phyloP scores from a whole-genome alignment of 1,140 invertebrate species.

The Philotrypesis tridentata region DNA sequence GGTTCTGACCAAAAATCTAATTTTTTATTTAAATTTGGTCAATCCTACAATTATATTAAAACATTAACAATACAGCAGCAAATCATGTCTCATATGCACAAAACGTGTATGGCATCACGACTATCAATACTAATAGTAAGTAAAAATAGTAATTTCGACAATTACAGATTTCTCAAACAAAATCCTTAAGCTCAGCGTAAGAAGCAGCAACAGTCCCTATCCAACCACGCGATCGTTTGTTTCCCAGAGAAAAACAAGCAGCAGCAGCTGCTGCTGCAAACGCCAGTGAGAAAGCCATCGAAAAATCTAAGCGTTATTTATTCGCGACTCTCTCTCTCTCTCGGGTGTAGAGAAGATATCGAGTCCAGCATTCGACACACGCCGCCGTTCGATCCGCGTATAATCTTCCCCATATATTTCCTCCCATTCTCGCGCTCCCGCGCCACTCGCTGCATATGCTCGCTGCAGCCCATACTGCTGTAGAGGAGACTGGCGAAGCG shows the following conservation, averaged over 20 bases:
- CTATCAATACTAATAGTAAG: too few species aligned
- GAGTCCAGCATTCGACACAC: background rate
- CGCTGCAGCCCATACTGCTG: background rate
- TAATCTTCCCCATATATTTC: conserved; percentile 18
- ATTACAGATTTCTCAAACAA: too few species aligned
- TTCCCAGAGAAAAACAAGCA: background rate
- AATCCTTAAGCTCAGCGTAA: background rate
- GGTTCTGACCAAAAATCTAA: too few species aligned
- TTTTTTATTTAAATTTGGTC: too few species aligned
- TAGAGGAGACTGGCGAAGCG: background rate
- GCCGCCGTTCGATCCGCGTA: background rate
- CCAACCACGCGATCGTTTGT: background rate
- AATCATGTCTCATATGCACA: too few species aligned
- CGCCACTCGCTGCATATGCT: background rate
- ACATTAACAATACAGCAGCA: too few species aligned
- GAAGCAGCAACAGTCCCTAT: background rate
- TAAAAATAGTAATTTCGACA: too few species aligned
- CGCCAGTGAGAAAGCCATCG: background rate
- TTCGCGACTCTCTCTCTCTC: background rate
- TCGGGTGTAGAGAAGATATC: too few species aligned
- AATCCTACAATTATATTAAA: too few species aligned
- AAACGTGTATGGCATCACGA: too few species aligned
- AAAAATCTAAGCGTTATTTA: conserved; percentile 13
- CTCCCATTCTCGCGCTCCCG: background rate
- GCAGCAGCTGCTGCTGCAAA: background rate